Base-by-base conservation (phyloP, 1,140 invertebrate species). In the Geopemphigus sp. region DNA sequence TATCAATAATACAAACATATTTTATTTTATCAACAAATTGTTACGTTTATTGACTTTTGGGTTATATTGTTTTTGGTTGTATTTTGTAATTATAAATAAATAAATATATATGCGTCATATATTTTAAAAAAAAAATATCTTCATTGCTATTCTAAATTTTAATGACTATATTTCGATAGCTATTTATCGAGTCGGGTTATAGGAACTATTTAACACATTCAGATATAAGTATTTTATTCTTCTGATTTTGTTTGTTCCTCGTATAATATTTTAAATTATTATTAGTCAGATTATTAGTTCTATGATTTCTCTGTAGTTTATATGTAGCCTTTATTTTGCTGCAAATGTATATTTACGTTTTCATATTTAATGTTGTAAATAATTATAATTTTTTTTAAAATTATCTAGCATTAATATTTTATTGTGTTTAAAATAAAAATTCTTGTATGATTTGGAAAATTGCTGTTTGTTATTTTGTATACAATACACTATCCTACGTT, bases 211-310 rank as follows among this genome's bases (percentile, higher is more conserved):
- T 26, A 24, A 59, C 24, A 59, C 1, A 10, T 59, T 3, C 32
- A 26, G 22, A 68, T 26, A 12, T 68, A 17, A n/a, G n/a, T 64
- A 39, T 66, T 66, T 66, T 66, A 22, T 66, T 66, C 14, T 45
- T 17, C 12, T 22, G 5, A 66, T 53, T 70, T 72, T 54, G 29
- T 54, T 72, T 72, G 68, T 72, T 72, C 50, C 68, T 72, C 14
- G 6, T 17, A 8, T 72, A 26, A 2, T 72, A 26, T 5, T 70
- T 19, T 54, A n/a, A 54, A 54, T 54, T 72, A 29, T 70, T 17
- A 50, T 72, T 5, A 17, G 26, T 54, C 29, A 54, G 4, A 54
- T 54, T 54, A 29, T 29, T 54, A 53, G 26, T 29, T 70, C 19
- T 72, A 72, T 72, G 45, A 6, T 54, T 72, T 29, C 11, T 12